Evolutionary conservation across 2,113 vertebrate species (phyloP).

Genomic region (Esox niger): DNA sequence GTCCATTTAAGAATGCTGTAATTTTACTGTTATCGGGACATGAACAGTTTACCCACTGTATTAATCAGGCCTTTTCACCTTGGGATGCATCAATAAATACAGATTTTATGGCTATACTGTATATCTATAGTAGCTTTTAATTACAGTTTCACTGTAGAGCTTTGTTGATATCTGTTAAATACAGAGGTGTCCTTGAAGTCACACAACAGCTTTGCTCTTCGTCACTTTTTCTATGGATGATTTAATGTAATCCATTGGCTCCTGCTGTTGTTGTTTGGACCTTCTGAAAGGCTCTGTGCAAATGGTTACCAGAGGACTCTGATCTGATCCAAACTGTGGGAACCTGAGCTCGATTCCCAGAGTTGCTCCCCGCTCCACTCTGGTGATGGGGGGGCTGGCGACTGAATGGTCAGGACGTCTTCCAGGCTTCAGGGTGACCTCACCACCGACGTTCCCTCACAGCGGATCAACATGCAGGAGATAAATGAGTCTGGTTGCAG

Average conservation of each 20-base stretch:
- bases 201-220: too few relatives aligned
- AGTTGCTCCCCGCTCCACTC: conserved; percentile 6
- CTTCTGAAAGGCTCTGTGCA: neutral
- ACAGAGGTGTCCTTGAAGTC: neutral
- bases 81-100: conserved; percentile 18
- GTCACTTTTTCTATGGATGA: conserved; percentile 7
- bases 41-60: conserved; percentile 28
- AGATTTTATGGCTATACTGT: conserved; percentile 24
- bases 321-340: conserved; percentile 6
- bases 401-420: conserved; percentile 23
- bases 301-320: conserved; percentile 5
- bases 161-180: neutral
- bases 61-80: conserved; percentile 26
- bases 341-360: conserved; percentile 14
- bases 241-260: conserved; percentile 8
- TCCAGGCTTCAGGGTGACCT: conserved; percentile 14
- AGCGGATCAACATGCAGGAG: conserved; percentile 37
- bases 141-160: conserved; percentile 7
- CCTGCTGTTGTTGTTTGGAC: conserved; percentile 11
- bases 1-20: conserved; percentile 7
- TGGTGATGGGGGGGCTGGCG: neutral
- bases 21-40: conserved; percentile 26
- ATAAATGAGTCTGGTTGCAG: conserved; percentile 20
- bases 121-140: conserved; percentile 10
- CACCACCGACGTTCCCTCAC: conserved; percentile 1